phyloP scores from a whole-genome alignment of 2,888 invertebrate genomes.

The Vesta saturnalis region DNA sequence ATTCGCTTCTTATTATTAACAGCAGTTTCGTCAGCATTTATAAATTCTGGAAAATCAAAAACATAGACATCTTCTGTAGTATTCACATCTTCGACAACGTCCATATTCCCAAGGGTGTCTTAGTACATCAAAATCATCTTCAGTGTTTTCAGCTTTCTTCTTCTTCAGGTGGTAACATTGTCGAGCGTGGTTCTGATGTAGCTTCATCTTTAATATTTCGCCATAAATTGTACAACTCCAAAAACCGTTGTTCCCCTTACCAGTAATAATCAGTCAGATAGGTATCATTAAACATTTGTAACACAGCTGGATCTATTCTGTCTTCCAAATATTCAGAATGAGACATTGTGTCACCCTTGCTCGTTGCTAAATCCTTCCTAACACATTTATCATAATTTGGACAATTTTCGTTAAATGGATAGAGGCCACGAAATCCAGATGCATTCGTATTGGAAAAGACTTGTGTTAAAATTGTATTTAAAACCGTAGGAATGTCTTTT shows the following conservation, averaged over 20 bases:
- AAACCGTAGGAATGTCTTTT: neutral
- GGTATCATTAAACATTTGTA: neutral
- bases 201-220: no score
- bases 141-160: neutral
- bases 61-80: no score
- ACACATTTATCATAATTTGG: neutral
- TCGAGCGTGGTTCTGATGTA: no score
- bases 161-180: neutral
- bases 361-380: neutral
- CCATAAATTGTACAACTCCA: neutral
- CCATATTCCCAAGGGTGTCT: no score
- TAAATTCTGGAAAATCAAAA: neutral
- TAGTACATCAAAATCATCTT: neutral
- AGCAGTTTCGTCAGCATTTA: neutral
- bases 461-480: neutral
- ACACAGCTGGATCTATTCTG: neutral
- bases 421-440: neutral
- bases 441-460: neutral
- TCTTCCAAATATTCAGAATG: neutral
- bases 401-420: no score
- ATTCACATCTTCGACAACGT: no score
- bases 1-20: neutral
- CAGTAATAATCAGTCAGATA: neutral
- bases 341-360: neutral
- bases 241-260: neutral